These are phyloP conservation scores for Serinus canaria DNA, from an alignment of 2,113 vertebrate genomes.

Conservation along the genomic window DNA sequence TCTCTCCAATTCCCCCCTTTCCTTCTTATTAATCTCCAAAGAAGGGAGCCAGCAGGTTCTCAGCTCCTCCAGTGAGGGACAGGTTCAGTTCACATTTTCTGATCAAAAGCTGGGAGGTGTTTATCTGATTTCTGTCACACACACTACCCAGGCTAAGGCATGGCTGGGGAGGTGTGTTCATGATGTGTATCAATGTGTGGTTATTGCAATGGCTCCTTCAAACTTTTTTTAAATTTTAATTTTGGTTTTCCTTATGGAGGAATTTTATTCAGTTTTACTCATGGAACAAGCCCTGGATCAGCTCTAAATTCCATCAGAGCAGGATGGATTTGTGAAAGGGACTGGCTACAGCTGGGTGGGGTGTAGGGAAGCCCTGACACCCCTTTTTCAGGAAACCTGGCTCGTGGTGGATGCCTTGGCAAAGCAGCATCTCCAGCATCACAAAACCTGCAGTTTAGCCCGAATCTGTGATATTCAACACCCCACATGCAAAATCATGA, in stretches of 20 bases:
- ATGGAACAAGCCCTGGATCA: neutral
- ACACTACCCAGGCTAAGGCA: neutral
- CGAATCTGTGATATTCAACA: neutral
- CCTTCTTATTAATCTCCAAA: neutral
- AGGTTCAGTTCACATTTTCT: neutral
- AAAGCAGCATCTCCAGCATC: neutral
- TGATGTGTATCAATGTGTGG: neutral
- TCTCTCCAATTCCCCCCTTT: neutral
- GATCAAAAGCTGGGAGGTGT: neutral
- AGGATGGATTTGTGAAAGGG: neutral
- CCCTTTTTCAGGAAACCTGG: neutral
- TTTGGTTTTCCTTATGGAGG: neutral
- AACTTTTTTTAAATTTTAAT: neutral
- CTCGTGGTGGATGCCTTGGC: neutral
- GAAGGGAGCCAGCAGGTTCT: neutral
- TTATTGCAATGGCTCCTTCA: neutral
- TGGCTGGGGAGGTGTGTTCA: neutral
- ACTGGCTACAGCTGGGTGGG: neutral
- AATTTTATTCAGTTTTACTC: neutral
- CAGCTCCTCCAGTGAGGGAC: neutral
- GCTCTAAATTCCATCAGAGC: neutral
- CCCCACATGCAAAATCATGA: neutral
- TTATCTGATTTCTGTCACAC: slow-evolving; percentile 6
- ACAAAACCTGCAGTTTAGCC: neutral
- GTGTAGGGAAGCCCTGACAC: neutral